Conservation (phyloP, 2,113 vertebrate species). For the Hippocampus barbouri region DNA sequence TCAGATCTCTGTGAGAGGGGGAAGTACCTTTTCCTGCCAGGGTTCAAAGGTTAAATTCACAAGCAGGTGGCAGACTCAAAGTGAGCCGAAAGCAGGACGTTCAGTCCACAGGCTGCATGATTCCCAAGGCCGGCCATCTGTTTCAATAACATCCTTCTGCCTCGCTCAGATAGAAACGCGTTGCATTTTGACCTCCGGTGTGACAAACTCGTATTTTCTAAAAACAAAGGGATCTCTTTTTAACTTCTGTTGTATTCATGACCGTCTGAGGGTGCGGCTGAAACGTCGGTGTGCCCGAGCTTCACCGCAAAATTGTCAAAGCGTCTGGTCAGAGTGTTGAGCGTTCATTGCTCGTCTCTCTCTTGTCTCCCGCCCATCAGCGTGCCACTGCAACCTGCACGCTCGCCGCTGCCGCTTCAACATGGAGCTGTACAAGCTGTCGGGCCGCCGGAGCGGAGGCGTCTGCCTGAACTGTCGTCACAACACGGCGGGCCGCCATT, state of each 20-base stretch:
- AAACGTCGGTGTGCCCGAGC: neutral
- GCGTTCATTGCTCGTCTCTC: neutral
- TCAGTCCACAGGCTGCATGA: conserved; percentile 28
- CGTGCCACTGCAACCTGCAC: conserved; percentile 95
- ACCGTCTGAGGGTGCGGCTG: neutral
- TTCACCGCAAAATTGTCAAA: conserved; percentile 16
- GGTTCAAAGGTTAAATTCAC: conserved; percentile 58
- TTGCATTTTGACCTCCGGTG: neutral
- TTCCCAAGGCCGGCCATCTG: conserved; percentile 15
- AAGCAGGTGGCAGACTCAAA: conserved; percentile 50
- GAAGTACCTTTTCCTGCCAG: conserved; percentile 49
- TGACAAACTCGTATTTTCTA: conserved; percentile 22
- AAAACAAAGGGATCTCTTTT: neutral
- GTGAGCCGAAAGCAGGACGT: conserved; percentile 21
- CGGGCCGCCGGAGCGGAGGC: conserved; percentile 89
- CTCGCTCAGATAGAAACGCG: conserved; percentile 10
- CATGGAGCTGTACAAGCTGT: conserved; percentile 98
- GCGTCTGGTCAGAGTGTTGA: neutral
- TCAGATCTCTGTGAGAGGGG: conserved; percentile 21
- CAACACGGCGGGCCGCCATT: conserved; percentile 94
- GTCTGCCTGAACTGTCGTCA: conserved; percentile 97
- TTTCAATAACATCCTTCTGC: conserved; percentile 1
- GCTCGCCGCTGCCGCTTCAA: conserved; percentile 96
- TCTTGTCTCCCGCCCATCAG: conserved; percentile 55
- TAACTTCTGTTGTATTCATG: no score